Evolutionary conservation across 2,113 vertebrate species (phyloP).

Genomic region (Oncorhynchus tshawytscha): DNA sequence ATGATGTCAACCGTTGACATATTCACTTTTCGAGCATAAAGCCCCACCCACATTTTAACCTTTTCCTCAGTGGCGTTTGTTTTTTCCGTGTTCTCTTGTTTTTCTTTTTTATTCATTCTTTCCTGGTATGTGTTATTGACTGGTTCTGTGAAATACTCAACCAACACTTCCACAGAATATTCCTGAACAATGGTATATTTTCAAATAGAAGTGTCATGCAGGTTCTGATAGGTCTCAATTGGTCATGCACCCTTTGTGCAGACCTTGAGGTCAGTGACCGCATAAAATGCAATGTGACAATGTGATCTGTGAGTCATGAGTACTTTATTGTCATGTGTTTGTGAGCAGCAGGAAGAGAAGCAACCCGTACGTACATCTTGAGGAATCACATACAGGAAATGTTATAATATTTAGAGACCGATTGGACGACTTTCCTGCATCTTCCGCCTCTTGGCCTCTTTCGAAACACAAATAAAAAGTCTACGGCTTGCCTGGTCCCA

Average conservation of each 20-base stretch:
- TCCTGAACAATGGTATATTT: too few relatives aligned
- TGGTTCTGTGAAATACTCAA: too few relatives aligned
- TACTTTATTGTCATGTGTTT: conserved; percentile 40
- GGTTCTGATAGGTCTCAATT: not conserved
- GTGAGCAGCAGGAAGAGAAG: conserved; percentile 47
- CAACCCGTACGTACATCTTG: not conserved
- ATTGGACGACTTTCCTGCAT: conserved; percentile 46
- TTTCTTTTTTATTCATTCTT: too few relatives aligned
- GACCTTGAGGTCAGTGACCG: not conserved
- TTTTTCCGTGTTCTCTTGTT: too few relatives aligned
- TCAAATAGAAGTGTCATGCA: too few relatives aligned
- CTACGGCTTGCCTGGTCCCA: too few relatives aligned
- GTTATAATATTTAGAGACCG: conserved; percentile 37
- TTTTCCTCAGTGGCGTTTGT: too few relatives aligned
- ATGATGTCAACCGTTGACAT: too few relatives aligned
- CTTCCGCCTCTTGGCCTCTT: conserved; percentile 25
- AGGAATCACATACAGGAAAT: conserved; percentile 58
- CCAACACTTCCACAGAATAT: too few relatives aligned
- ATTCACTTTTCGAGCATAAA: too few relatives aligned
- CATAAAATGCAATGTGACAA: not conserved
- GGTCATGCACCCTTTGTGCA: not conserved
- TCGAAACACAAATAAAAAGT: conserved; percentile 1
- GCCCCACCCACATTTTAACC: too few relatives aligned
- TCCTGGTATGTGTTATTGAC: too few relatives aligned
- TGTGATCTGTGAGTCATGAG: conserved; percentile 10